Base-by-base conservation (phyloP, 2,113 vertebrate species). In the Scartelaos histophorus region DNA sequence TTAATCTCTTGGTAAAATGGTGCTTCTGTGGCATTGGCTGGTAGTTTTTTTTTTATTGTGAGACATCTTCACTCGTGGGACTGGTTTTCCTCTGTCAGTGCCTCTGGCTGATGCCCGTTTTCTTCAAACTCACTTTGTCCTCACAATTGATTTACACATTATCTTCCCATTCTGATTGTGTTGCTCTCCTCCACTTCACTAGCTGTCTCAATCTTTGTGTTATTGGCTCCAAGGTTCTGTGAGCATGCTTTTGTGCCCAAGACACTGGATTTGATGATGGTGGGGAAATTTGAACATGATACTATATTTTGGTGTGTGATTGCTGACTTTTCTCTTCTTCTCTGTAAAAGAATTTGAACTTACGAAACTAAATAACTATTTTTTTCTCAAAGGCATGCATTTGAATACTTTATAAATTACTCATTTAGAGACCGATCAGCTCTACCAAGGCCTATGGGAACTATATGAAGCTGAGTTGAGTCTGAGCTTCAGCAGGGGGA, bases 111-210 rank as follows among this genome's bases (percentile, higher is more conserved):
- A 0, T 7, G n/a, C 3, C 15, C 25, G 3, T 74, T 22, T 2
- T 67, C 62, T 22, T 70, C 51, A 66, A 49, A 79, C 69, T 24
- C 5, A 53, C 61, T 70, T 61, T 56, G 2, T 68, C 62, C 47
- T 57, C 57, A 51, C 3, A 70, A 71, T 58, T 51, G 38, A 70
- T 75, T 71, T 71, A 49, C 38, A 61, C 62, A 67, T 65, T 13
- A 54, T 66, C 51, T 34, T 70, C 38, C 25, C 53, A 19, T 29
- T 70, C 29, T 74, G 67, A 70, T 21, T 66, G 53, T 4, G 3
- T 47, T 35, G 13, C 22, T 68, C 12, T 49, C 15, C 13, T 53
- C 25, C 24, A 58, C 38, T 21, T 49, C 24, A 71, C 24, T 13
- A 6, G 38, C 49, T 13, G 13, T n/a, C 13, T 64, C 24, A 68